phyloP scores from a whole-genome alignment of 2,888 invertebrate genomes.

The Argynnis bischoffii region DNA sequence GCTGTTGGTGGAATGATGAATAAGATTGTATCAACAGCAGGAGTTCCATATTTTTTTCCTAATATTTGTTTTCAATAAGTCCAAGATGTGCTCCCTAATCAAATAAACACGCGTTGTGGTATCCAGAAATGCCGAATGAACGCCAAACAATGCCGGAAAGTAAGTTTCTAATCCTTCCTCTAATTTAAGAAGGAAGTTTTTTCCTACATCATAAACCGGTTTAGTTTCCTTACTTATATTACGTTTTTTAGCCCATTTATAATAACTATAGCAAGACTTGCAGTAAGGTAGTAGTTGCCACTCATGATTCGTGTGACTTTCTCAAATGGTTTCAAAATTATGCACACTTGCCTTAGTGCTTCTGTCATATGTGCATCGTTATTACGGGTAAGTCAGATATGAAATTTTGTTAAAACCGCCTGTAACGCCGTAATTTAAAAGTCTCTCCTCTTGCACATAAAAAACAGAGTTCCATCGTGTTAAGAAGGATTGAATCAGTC shows the following conservation, averaged over 20 bases:
- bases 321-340: conserved; percentile 37
- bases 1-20: not conserved
- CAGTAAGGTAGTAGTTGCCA: conserved; percentile 26
- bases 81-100: not conserved
- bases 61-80: not conserved
- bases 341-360: conserved; percentile 31
- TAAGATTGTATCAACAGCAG: not conserved
- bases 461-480: conserved; percentile 37
- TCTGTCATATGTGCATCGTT: conserved; percentile 25
- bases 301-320: conserved; percentile 31
- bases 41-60: too few relatives aligned
- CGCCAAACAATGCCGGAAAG: too few relatives aligned
- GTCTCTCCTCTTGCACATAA: conserved; percentile 37
- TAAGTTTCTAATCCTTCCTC: conserved; percentile 21
- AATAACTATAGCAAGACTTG: conserved; percentile 30
- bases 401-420: too few relatives aligned
- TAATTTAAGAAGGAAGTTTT: conserved; percentile 4
- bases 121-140: conserved; percentile 31
- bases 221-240: conserved; percentile 23
- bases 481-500: conserved; percentile 29
- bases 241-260: conserved; percentile 36
- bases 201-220: conserved; percentile 4
- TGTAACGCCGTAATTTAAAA: conserved; percentile 15
- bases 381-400: too few relatives aligned
- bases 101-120: conserved; percentile 1